Conservation (phyloP, 1,140 invertebrate species). For the Neodiprion fabricii region DNA sequence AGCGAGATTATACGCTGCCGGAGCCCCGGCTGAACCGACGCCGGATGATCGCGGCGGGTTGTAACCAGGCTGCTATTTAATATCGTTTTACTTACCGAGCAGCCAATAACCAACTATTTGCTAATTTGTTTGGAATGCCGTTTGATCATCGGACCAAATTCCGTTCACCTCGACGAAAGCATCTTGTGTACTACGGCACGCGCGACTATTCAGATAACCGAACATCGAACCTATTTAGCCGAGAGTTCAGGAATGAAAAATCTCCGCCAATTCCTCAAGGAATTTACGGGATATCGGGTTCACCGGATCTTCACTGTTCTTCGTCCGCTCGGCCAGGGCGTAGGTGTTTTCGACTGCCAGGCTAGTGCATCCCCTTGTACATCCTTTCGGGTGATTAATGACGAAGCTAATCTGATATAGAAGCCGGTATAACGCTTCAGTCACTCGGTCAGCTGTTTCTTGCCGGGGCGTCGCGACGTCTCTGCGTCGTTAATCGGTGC, state of each 20-base stretch:
- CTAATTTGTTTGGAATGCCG: conserved; percentile 53
- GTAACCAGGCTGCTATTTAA: conserved; percentile 50
- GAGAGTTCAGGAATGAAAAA: no score
- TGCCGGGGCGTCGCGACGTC: not conserved
- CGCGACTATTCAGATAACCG: not conserved
- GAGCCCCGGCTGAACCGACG: conserved; percentile 18
- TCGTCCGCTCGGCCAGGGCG: not conserved
- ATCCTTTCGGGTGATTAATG: not conserved
- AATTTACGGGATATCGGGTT: not conserved
- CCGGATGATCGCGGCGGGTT: not conserved
- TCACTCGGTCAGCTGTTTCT: not conserved
- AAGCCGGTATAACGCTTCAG: not conserved
- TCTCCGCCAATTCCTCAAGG: not conserved
- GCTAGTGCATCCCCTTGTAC: not conserved
- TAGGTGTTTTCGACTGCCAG: not conserved
- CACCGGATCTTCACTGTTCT: not conserved
- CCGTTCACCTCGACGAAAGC: not conserved
- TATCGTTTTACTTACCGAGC: conserved; percentile 41
- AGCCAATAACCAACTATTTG: conserved; percentile 43
- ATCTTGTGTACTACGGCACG: not conserved
- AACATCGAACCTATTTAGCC: not conserved
- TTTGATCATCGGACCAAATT: conserved; percentile 1
- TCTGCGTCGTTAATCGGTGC: no score
- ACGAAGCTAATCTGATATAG: not conserved
- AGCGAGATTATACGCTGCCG: conserved; percentile 58